Conservation (phyloP, 2,797 vertebrate species). For the Lophotriccus pileatus region DNA sequence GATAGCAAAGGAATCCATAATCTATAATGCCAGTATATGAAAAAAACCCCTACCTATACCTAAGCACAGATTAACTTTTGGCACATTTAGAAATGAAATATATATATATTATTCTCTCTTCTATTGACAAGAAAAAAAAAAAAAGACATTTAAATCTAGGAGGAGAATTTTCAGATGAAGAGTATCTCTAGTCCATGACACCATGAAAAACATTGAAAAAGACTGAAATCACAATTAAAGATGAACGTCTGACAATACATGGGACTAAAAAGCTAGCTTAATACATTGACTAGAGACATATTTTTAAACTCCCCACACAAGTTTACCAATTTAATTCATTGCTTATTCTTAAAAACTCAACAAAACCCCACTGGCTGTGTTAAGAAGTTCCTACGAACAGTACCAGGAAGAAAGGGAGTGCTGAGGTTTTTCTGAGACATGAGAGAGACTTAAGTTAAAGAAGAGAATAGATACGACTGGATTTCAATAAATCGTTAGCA, state of each 20-base stretch:
- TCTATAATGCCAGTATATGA: background rate
- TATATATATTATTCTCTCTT: background rate
- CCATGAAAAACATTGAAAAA: background rate
- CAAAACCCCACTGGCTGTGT: fast-evolving
- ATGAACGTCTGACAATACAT: background rate
- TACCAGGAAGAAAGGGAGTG: background rate
- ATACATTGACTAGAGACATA: background rate
- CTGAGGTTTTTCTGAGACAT: background rate
- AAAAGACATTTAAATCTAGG: background rate
- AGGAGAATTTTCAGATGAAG: background rate
- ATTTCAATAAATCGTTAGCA: background rate
- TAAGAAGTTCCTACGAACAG: background rate
- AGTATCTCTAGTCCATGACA: background rate
- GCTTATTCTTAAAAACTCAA: background rate
- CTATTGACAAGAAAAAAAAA: background rate
- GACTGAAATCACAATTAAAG: background rate
- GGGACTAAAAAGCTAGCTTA: background rate
- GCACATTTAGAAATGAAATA: background rate
- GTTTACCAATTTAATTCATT: background rate
- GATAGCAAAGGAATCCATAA: background rate
- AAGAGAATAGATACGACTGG: background rate
- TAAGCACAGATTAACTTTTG: background rate
- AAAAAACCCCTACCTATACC: background rate
- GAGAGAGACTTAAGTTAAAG: background rate
- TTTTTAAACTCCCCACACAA: background rate